These are phyloP conservation scores for Ametastegia equiseti DNA, from an alignment of 2,888 invertebrate species.

Conservation along the genomic window DNA sequence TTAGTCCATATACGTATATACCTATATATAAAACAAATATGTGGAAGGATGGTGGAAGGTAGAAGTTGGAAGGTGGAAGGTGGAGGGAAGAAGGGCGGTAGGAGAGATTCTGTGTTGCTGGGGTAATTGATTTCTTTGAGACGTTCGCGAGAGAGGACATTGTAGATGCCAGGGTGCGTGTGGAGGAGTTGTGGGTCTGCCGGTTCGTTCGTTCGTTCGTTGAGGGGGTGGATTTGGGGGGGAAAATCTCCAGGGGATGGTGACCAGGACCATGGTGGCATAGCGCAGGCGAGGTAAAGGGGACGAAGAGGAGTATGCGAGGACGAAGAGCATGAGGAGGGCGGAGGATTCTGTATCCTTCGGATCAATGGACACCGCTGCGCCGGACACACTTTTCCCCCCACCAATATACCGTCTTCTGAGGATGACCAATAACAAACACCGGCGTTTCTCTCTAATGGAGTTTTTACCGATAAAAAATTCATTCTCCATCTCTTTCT, in stretches of 20 bases:
- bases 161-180: conserved; percentile 64
- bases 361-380: conserved; percentile 71
- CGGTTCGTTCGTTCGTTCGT: too few species aligned
- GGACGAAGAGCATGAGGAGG: conserved; percentile 55
- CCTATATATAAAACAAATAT: conserved; percentile 30
- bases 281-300: conserved; percentile 41
- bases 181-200: conserved; percentile 52
- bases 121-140: conserved; percentile 71
- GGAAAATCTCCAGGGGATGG: conserved; percentile 28
- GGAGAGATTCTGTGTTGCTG: conserved; percentile 59
- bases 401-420: conserved; percentile 59
- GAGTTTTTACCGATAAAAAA: conserved; percentile 76
- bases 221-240: conserved; percentile 6
- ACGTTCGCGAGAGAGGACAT: conserved; percentile 66
- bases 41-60: conserved; percentile 47
- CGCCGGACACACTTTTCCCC: conserved; percentile 64
- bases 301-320: conserved; percentile 51
- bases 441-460: conserved; percentile 73
- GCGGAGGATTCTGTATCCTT: conserved; percentile 67
- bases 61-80: conserved; percentile 30
- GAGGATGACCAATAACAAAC: conserved; percentile 75
- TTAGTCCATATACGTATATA: too few species aligned
- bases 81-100: conserved; percentile 10
- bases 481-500: conserved; percentile 69
- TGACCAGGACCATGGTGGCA: conserved; percentile 35